Base-by-base conservation (phyloP, 1,140 invertebrate species). In the Popillia japonica region DNA sequence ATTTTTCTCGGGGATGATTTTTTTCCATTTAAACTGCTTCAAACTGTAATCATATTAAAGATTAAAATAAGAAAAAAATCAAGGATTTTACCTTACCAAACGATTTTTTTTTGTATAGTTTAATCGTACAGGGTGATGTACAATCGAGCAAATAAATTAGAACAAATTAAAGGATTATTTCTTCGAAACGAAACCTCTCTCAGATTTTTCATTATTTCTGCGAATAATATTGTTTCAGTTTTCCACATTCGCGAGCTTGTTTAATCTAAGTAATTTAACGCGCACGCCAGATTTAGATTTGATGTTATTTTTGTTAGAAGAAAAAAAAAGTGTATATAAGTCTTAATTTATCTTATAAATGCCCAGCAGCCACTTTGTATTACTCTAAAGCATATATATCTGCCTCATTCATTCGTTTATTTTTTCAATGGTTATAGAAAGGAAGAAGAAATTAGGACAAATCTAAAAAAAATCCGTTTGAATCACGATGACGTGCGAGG, bases 401-500 rank as follows among this genome's bases (percentile, higher is more conserved):
- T 34, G 27, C 27, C 61, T 68, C 61, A 68, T 68, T 68, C 61
- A 68, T 68, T 68, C 61, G 61, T 68, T 68, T 68, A 68, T 68
- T 68, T 68, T 68, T 68, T 68, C 61, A 68, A 68, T 68, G 61
- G 61, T 68, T 68, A 68, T 68, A 68, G 61, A 68, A 68, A 68
- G 61, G 61, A 68, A 68, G 61, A 68, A 68, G 61, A 34, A 68
- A 68, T 68, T 68, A 68, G 61, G 61, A 68, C 61, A 68, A 68
- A 68, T 68, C 61, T 22, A 68, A 68, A 68, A 68, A 68, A 68
- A 68, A 68, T 22, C 61, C 22, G 27, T 68, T 68, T 68, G 61
- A 68, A 68, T 68, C 61, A 68, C 61, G 61, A 27, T 68, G 61
- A 68, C 61, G 61, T 68, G 61, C 61, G 61, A 68, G 61, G 61